phyloP scores from a whole-genome alignment of 2,797 vertebrate species.

The Natrix natrix region DNA sequence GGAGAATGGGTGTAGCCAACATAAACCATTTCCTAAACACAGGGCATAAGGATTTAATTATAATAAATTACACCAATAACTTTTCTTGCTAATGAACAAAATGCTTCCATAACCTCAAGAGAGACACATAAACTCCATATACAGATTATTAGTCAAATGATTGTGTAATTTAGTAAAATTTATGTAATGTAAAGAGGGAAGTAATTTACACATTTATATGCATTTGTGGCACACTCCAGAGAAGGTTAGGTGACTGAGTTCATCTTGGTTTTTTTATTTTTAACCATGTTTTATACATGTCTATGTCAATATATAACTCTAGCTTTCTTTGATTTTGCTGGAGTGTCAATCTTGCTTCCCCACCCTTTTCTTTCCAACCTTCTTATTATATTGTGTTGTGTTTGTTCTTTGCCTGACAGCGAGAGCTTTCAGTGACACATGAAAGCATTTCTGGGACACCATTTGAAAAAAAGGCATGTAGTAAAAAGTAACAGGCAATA shows the following conservation, averaged over 20 bases:
- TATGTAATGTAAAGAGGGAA: conserved; percentile 15
- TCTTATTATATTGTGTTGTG: neutral
- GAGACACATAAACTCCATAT: conserved; percentile 1
- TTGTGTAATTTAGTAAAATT: neutral
- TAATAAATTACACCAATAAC: conserved; percentile 35
- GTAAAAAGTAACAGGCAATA: neutral
- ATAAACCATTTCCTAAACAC: conserved; percentile 32
- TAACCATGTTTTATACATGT: neutral
- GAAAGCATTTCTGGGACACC: neutral
- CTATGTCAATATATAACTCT: neutral
- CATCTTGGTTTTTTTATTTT: neutral
- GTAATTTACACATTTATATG: neutral
- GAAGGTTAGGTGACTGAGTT: neutral
- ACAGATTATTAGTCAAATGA: conserved; percentile 3
- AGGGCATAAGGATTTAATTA: conserved; percentile 28
- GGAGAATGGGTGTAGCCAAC: conserved; percentile 29
- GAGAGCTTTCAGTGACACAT: neutral
- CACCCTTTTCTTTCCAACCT: neutral
- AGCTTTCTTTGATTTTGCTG: neutral
- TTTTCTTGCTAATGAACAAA: conserved; percentile 37
- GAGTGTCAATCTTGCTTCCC: neutral
- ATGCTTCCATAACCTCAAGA: conserved; percentile 19
- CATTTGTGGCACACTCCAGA: neutral
- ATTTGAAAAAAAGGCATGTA: neutral
- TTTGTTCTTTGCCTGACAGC: neutral